Conservation (phyloP, 2,888 invertebrate genomes). For the Syritta pipiens region DNA sequence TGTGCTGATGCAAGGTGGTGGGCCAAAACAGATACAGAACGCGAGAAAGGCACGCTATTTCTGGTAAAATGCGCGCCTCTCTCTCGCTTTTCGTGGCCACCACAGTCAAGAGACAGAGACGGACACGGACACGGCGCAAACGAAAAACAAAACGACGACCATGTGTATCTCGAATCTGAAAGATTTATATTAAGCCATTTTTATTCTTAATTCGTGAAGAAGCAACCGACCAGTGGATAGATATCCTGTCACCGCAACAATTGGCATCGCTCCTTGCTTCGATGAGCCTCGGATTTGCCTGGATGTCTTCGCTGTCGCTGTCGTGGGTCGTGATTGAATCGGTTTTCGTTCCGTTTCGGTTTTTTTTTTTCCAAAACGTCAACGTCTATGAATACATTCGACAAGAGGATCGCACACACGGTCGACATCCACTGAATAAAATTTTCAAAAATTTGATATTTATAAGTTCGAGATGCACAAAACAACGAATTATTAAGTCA, state of each 20-base stretch:
- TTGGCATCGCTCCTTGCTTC: conserved; percentile 67
- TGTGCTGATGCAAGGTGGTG: conserved; percentile 28
- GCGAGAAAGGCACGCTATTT: conserved; percentile 56
- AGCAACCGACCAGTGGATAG: conserved; percentile 42
- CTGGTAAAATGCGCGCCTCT: conserved; percentile 56
- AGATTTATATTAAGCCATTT: conserved; percentile 70
- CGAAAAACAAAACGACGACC: background rate
- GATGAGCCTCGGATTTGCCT: conserved; percentile 59
- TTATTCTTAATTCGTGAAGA: conserved; percentile 68
- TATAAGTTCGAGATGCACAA: conserved; percentile 57
- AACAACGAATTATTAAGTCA: conserved; percentile 56
- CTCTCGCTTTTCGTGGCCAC: conserved; percentile 35
- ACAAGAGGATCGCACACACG: conserved; percentile 47
- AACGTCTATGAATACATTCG: conserved; percentile 62
- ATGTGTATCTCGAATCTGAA: conserved; percentile 19
- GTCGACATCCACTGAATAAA: conserved; percentile 23
- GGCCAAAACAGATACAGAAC: conserved; percentile 24
- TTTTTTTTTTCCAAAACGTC: conserved; percentile 24
- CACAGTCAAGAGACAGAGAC: conserved; percentile 2
- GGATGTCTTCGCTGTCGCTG: conserved; percentile 24
- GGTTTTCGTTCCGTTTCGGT: background rate
- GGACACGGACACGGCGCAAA: background rate
- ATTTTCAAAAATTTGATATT: conserved; percentile 65
- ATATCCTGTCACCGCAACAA: conserved; percentile 66
- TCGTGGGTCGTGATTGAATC: conserved; percentile 43